Evolutionary conservation across 2,797 vertebrate species (phyloP).

Genomic region (Craterocephalus amniculus): DNA sequence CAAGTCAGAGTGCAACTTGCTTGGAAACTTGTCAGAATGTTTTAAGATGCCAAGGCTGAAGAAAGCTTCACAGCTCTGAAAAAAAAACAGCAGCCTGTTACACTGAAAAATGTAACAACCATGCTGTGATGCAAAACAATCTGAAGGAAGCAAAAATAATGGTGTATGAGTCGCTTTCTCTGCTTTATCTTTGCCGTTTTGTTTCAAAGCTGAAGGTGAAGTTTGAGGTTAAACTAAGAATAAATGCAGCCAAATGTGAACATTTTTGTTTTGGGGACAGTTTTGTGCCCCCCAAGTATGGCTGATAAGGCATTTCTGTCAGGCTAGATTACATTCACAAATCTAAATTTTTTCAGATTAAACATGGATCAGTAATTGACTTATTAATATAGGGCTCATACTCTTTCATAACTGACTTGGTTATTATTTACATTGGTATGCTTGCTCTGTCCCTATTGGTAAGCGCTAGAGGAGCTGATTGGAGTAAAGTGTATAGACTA

Average conservation of each 20-base stretch:
- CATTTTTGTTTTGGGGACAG: neutral
- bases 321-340: conserved; percentile 1
- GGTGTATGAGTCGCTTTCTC: conserved; percentile 18
- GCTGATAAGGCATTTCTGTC: neutral
- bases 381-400: conserved; percentile 20
- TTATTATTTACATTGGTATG: conserved; percentile 25
- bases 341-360: conserved; percentile 23
- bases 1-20: conserved; percentile 16
- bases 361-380: conserved; percentile 31
- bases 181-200: conserved; percentile 14
- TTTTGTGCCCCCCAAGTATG: neutral
- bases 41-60: conserved; percentile 18
- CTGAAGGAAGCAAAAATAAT: conserved; percentile 19
- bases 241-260: conserved; percentile 17
- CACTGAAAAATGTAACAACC: neutral
- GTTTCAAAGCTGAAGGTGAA: neutral
- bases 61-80: conserved; percentile 12
- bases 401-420: conserved; percentile 23
- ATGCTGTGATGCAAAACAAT: conserved; percentile 17
- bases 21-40: conserved; percentile 5
- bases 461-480: conserved; percentile 8
- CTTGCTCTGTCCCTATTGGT: neutral
- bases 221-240: neutral
- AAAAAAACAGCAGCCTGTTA: conserved; percentile 12
- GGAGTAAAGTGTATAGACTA: too few species aligned